Base-by-base conservation (phyloP, 2,888 invertebrate species). In the Penaeus monodon region DNA sequence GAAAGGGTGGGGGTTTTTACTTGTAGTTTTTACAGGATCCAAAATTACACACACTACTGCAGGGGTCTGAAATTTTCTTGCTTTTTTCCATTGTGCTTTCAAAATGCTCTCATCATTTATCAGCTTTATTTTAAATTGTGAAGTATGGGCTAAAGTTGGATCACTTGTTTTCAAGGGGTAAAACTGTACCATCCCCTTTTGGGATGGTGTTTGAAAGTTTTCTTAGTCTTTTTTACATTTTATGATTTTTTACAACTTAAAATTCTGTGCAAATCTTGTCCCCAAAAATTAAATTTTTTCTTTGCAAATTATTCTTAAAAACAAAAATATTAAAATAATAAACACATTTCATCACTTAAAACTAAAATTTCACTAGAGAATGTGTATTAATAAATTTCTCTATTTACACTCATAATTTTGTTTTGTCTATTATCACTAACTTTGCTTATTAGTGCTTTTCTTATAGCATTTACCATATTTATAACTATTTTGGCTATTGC, bases 111-210 rank as follows among this genome's bases (percentile, higher is more conserved):
- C n/a, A n/a, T 70, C 81, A 81, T n/a, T n/a, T 49, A 81, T 33
- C 38, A 17, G 12, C 22, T 10, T 24, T 57, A 44, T 44, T 57
- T 49, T n/a, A n/a, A 77, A 3, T 22, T 17, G 12, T 6, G 44
- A 84, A 84, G 33, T 84, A 84, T 68, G 84, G 78, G 49, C 84
- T 84, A 20, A 65, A 10, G 33, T 77, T 38, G 24, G 66, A 65
- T 66, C 68, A 22, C 24, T 27, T 77, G 77, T n/a, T 14, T 14
- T 66, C 8, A 24, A 33, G 66, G 22, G 81, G 49, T 24, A 33
- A 29, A 27, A n/a, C 38, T 24, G 22, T 38, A 33, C 24, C 57
- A 77, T 6, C 29, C 27, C 49, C n/a, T n/a, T 22, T 38, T 24
- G 29, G 29, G 1, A 49, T 63, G 27, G 17, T 22, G 24, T 44